These are phyloP conservation scores for Pterocles burchelli DNA, from an alignment of 2,113 vertebrate genomes.

Conservation along the genomic window DNA sequence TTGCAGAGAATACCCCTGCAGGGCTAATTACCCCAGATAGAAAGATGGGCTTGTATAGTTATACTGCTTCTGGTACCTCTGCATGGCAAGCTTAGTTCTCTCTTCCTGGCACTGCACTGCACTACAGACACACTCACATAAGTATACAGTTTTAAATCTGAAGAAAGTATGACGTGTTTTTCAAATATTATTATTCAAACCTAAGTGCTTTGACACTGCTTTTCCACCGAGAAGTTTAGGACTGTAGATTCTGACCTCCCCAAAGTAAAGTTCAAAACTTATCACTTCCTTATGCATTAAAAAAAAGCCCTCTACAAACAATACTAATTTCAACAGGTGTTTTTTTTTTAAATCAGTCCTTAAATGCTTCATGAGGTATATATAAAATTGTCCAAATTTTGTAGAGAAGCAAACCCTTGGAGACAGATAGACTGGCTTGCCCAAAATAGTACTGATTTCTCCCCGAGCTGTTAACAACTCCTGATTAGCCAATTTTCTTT, in stretches of 20 bases:
- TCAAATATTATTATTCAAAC: background rate
- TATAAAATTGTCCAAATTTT: background rate
- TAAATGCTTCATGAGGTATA: background rate
- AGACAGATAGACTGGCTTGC: background rate
- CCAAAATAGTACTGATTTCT: constrained; percentile 4
- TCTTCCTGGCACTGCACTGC: background rate
- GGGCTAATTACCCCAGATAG: constrained; percentile 18
- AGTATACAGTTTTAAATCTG: background rate
- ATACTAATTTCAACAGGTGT: background rate
- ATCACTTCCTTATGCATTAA: background rate
- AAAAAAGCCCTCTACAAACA: background rate
- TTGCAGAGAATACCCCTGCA: background rate
- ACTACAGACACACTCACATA: background rate
- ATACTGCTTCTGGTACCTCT: background rate
- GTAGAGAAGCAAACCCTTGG: background rate
- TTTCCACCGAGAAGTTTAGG: background rate
- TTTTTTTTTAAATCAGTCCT: background rate
- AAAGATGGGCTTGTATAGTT: background rate
- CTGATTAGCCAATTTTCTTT: constrained; percentile 12
- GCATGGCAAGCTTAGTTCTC: background rate
- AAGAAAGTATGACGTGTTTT: background rate
- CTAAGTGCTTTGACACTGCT: background rate
- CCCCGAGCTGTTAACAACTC: constrained; percentile 13
- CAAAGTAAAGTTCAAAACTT: background rate
- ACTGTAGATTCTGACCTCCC: background rate